A percentile compares a stretch with the other conserved stretches of the same genome.
phyloP scores from a whole-genome alignment of 2,888 invertebrate species.

The Digitonthophagus gazella region DNA sequence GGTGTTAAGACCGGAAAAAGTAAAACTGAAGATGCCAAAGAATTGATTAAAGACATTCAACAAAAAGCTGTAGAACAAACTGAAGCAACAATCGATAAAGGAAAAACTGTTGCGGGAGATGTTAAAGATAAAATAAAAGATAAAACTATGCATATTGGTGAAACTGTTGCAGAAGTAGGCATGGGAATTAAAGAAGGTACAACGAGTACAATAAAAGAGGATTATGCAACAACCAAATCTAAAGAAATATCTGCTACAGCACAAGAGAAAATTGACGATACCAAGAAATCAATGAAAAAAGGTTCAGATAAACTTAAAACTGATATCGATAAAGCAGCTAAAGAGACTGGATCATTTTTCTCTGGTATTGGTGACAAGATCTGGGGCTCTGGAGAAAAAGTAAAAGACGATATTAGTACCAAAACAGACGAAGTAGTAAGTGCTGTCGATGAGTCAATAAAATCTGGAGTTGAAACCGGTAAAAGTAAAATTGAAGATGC shows the following conservation, averaged over 20 bases:
- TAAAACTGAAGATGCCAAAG: constrained; percentile 19
- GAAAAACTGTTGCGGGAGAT: constrained; percentile 19
- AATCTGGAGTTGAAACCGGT: constrained; percentile 20
- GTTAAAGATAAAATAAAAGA: constrained; percentile 22
- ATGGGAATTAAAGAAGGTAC: constrained; percentile 12
- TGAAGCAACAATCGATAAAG: not conserved
- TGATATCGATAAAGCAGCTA: constrained; percentile 24
- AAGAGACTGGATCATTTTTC: constrained; percentile 28
- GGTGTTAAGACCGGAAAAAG: constrained; percentile 14
- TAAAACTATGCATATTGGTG: constrained; percentile 17
- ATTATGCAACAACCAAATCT: too few relatives aligned
- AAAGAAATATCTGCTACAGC: not conserved
- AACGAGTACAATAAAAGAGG: not conserved
- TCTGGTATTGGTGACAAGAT: not conserved
- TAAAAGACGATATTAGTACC: constrained; percentile 17
- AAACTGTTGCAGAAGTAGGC: constrained; percentile 5
- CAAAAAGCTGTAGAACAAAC: not conserved
- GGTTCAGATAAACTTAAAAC: constrained; percentile 21
- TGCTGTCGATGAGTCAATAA: constrained; percentile 6
- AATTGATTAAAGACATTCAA: constrained; percentile 19
- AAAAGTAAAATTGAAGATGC: constrained; percentile 23
- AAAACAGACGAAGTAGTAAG: constrained; percentile 13
- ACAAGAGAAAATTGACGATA: constrained; percentile 3
- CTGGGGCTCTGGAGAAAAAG: constrained; percentile 19
- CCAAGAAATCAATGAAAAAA: constrained; percentile 27